Evolutionary conservation across 1,140 invertebrate genomes (phyloP).

Genomic region (Leptoteleia sp.): DNA sequence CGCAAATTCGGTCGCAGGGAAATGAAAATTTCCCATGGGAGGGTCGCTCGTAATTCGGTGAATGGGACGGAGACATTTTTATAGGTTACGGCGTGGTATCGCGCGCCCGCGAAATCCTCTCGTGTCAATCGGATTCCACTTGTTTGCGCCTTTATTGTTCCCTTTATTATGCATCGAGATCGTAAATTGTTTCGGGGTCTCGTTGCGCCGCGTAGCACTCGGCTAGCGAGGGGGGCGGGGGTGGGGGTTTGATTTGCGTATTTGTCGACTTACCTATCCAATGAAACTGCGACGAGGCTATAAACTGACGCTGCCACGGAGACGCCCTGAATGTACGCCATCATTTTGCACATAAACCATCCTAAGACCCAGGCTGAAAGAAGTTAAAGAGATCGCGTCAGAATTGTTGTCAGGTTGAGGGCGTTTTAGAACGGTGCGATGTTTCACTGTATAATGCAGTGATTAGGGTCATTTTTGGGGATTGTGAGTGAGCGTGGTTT

Average conservation of each 20-base stretch:
- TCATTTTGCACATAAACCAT: conserved; percentile 96
- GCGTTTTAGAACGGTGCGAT: neutral
- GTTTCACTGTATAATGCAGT: conserved; percentile 7
- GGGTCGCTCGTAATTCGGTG: conserved; percentile 32
- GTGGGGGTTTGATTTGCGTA: conserved; percentile 7
- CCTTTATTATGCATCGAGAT: neutral
- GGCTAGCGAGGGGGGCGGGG: too few species aligned
- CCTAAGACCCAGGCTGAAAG: conserved; percentile 92
- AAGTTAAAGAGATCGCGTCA: conserved; percentile 39
- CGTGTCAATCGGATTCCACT: conserved; percentile 16
- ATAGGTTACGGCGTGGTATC: conserved; percentile 4
- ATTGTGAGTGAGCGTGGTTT: too few species aligned
- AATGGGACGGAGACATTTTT: conserved; percentile 37
- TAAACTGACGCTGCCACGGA: conserved; percentile 96
- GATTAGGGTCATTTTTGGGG: conserved; percentile 14
- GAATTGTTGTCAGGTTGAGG: conserved; percentile 45
- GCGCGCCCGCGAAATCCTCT: neutral
- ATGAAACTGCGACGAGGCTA: conserved; percentile 94
- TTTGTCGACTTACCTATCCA: conserved; percentile 88
- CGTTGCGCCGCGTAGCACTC: too few species aligned
- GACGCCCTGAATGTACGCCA: conserved; percentile 96
- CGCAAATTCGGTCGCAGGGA: conserved; percentile 21
- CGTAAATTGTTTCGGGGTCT: neutral
- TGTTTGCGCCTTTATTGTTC: neutral
- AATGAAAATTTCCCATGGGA: conserved; percentile 39